Evolutionary conservation across 2,113 vertebrate species (phyloP).

Genomic region (cat (Felis catus)): DNA sequence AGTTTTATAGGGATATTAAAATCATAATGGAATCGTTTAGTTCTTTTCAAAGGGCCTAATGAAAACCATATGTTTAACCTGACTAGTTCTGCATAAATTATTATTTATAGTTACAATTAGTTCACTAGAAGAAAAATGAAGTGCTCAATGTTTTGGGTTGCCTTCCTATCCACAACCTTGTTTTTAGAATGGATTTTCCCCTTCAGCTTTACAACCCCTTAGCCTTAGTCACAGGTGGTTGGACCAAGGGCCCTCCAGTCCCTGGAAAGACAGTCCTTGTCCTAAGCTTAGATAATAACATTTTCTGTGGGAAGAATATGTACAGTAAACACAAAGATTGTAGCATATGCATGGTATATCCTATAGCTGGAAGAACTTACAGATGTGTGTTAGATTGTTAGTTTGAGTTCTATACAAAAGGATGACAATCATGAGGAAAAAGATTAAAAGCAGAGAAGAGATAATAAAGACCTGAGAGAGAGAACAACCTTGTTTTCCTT

Average conservation of each 20-base stretch:
- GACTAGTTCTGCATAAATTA: not conserved
- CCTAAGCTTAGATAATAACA: not conserved
- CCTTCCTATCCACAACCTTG: not conserved
- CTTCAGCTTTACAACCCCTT: not conserved
- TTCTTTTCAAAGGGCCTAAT: not conserved
- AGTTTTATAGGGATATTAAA: not conserved
- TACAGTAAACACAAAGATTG: not conserved
- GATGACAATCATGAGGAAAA: not conserved
- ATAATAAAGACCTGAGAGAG: not conserved
- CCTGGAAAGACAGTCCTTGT: not conserved
- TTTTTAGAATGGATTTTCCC: not conserved
- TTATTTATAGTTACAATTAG: not conserved
- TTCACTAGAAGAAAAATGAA: not conserved
- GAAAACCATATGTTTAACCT: not conserved
- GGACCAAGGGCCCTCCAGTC: not conserved
- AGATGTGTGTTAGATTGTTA: not conserved
- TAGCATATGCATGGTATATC: not conserved
- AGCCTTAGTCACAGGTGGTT: not conserved
- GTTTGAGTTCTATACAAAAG: not conserved
- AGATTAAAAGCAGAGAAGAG: not conserved
- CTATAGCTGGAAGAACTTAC: not conserved
- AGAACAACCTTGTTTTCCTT: not conserved
- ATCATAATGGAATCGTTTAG: not conserved
- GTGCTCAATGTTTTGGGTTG: not conserved
- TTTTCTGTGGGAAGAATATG: not conserved